Conservation (phyloP, 2,113 vertebrate species). For the Archilochus colubris region DNA sequence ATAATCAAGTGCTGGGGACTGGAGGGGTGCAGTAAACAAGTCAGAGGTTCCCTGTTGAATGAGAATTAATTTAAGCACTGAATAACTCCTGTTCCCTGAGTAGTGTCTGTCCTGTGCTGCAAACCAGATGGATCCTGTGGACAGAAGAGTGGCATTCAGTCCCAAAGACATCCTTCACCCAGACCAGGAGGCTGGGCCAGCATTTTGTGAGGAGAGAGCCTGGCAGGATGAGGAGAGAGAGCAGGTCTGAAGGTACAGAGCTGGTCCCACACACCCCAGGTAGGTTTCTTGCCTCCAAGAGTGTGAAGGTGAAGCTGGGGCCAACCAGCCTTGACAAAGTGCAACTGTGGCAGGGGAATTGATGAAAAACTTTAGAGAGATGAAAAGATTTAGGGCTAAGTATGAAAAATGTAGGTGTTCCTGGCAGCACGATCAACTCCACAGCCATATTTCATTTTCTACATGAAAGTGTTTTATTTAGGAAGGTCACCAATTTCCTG, state of each 20-base stretch:
- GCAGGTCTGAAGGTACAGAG: neutral
- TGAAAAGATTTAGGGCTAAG: slow-evolving; percentile 20
- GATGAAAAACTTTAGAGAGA: neutral
- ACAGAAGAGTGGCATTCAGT: neutral
- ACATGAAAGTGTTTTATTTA: neutral
- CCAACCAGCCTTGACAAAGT: neutral
- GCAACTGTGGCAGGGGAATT: neutral
- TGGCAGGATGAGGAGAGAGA: neutral
- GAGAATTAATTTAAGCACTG: neutral
- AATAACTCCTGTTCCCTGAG: neutral
- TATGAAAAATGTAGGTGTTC: slow-evolving; percentile 7
- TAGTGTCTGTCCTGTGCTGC: neutral
- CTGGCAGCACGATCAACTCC: neutral
- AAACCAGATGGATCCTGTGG: neutral
- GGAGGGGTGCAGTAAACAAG: neutral
- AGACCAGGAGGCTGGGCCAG: neutral
- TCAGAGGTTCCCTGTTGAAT: neutral
- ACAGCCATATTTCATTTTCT: neutral
- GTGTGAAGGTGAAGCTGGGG: neutral
- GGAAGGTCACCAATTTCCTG: neutral
- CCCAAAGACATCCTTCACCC: neutral
- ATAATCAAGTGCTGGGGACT: accelerated
- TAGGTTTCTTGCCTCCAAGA: neutral
- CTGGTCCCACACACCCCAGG: neutral
- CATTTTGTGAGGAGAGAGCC: neutral